These are phyloP conservation scores for Ictidomys tridecemlineatus DNA, from an alignment of 2,113 vertebrate species.

Conservation along the genomic window DNA sequence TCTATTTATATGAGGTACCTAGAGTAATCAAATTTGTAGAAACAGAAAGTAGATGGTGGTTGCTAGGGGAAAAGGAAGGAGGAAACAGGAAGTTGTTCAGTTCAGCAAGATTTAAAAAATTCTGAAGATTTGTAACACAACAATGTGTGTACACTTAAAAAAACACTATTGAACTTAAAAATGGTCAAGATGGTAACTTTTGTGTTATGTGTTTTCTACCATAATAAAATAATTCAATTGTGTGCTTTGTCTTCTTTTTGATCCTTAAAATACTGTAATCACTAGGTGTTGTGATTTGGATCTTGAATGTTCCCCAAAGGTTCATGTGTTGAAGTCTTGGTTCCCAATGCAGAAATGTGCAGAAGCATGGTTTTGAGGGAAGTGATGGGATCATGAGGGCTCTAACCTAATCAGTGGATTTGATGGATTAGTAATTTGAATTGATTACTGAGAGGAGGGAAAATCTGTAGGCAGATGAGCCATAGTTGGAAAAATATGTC, in stretches of 20 bases:
- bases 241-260: slow-evolving; percentile 43
- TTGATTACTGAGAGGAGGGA: neutral
- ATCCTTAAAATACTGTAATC: slow-evolving; percentile 38
- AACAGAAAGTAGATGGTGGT: slow-evolving; percentile 14
- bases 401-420: neutral
- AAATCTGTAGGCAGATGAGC: neutral
- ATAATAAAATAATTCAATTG: slow-evolving; percentile 19
- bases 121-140: slow-evolving; percentile 19
- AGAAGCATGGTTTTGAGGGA: neutral
- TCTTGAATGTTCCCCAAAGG: neutral
- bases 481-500: neutral
- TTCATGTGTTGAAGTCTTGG: neutral
- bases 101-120: slow-evolving; percentile 20
- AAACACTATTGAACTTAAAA: neutral
- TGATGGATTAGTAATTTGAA: neutral
- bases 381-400: neutral
- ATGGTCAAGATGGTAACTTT: neutral
- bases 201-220: neutral
- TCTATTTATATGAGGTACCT: neutral
- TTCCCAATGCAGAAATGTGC: neutral
- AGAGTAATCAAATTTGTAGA: slow-evolving; percentile 21
- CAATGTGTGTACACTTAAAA: slow-evolving; percentile 7
- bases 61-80: neutral
- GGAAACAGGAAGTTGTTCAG: neutral
- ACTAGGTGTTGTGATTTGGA: neutral